phyloP scores from a whole-genome alignment of 2,797 vertebrate genomes.

The Aratinga solstitialis region DNA sequence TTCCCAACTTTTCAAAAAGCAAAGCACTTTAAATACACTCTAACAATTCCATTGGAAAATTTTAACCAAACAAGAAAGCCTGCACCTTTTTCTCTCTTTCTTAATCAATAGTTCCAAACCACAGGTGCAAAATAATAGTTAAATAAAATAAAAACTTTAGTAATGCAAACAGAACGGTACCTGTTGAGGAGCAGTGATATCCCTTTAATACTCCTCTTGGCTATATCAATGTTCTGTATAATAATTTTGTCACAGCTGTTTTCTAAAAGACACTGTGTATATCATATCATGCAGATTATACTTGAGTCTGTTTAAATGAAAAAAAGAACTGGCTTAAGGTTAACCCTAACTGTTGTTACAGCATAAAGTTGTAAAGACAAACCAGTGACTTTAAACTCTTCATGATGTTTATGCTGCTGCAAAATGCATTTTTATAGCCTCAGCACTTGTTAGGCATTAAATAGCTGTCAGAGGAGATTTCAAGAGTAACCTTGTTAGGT shows the following conservation, averaged over 20 bases:
- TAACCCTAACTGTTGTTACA: background rate
- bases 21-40: background rate
- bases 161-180: background rate
- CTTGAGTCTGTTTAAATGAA: constrained; percentile 17
- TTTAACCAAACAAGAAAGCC: background rate
- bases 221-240: background rate
- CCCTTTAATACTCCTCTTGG: background rate
- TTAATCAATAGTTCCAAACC: background rate
- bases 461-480: constrained; percentile 46
- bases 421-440: constrained; percentile 54
- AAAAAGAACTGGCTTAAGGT: constrained; percentile 27
- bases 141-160: background rate
- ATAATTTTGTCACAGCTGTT: background rate
- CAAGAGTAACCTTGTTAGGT: constrained; percentile 26
- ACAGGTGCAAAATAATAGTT: background rate
- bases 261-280: background rate
- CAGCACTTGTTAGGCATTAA: constrained; percentile 43
- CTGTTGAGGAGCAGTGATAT: background rate
- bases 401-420: constrained; percentile 43
- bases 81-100: background rate
- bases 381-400: constrained; percentile 28
- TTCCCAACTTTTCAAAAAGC: background rate
- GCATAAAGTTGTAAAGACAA: constrained; percentile 14
- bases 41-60: background rate
- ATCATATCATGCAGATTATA: background rate